phyloP scores from a whole-genome alignment of 2,888 invertebrate species.

The Zygothrica quintamaculata region DNA sequence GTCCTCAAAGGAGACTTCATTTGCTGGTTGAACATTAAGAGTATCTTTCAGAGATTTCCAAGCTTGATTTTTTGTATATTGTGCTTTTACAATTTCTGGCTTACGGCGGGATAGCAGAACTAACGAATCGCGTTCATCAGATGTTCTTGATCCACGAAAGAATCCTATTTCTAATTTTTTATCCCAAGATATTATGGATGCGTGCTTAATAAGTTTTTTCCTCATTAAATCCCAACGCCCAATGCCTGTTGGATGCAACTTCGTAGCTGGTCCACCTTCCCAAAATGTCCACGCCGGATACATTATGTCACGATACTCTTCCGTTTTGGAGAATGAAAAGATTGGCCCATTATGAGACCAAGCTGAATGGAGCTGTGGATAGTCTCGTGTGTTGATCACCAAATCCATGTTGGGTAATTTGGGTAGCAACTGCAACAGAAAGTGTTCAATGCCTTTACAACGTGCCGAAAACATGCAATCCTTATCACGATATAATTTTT shows the following conservation, averaged over 20 bases:
- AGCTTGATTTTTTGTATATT: slow-evolving; percentile 99
- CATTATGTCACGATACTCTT: slow-evolving; percentile 94
- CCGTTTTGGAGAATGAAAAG: slow-evolving; percentile 97
- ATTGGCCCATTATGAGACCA: slow-evolving; percentile 86
- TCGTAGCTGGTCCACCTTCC: slow-evolving; percentile 99
- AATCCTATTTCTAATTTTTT: slow-evolving; percentile 90
- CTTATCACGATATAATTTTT: slow-evolving; percentile 91
- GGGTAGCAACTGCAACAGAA: slow-evolving; percentile 88
- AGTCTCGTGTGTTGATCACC: slow-evolving; percentile 95
- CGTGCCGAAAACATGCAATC: slow-evolving; percentile 96
- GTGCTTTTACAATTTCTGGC: slow-evolving; percentile 93
- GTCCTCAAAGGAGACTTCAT: slow-evolving; percentile 94
- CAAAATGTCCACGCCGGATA: slow-evolving; percentile 99
- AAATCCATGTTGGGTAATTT: slow-evolving; percentile 93
- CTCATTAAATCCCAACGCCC: slow-evolving; percentile 97
- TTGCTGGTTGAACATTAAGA: slow-evolving; percentile 91
- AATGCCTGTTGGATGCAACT: slow-evolving; percentile 95
- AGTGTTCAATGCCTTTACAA: slow-evolving; percentile 96
- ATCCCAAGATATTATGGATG: slow-evolving; percentile 90
- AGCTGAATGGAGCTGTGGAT: slow-evolving; percentile 90
- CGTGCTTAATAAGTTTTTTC: slow-evolving; percentile 88
- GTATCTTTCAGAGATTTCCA: slow-evolving; percentile 99
- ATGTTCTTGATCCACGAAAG: slow-evolving; percentile 97
- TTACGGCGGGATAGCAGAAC: slow-evolving; percentile 91
- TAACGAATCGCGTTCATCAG: slow-evolving; percentile 94